Percentiles rank a stretch among this genome's conserved stretches.
These are phyloP conservation scores for Cantharis rufa DNA, from an alignment of 2,888 invertebrate species.

Conservation along the genomic window DNA sequence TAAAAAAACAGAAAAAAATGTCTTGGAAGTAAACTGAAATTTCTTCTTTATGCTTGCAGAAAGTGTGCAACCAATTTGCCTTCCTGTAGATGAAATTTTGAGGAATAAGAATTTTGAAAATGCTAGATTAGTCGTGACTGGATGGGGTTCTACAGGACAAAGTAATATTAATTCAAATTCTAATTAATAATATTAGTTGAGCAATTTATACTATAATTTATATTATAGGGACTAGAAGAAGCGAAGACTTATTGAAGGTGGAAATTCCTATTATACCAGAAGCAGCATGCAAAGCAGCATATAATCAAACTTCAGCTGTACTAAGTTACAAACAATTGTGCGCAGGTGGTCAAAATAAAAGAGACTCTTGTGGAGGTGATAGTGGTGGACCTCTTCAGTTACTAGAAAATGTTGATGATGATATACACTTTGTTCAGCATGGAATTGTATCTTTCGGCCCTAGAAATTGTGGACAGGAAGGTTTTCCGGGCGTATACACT, in stretches of 20 bases:
- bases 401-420: too few species aligned
- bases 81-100: conserved; percentile 50
- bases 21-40: neutral
- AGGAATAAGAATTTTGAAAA: conserved; percentile 54
- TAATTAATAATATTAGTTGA: too few species aligned
- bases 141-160: conserved; percentile 73
- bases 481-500: conserved; percentile 71
- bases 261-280: conserved; percentile 51
- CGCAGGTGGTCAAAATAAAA: conserved; percentile 55
- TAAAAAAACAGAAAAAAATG: too few species aligned
- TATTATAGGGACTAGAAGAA: conserved; percentile 40
- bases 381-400: too few species aligned
- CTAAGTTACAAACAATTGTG: conserved; percentile 61
- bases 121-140: conserved; percentile 66
- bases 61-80: conserved; percentile 56
- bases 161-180: conserved; percentile 50
- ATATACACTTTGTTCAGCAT: conserved; percentile 55
- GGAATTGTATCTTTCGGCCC: conserved; percentile 59
- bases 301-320: conserved; percentile 59
- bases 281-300: conserved; percentile 54
- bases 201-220: neutral
- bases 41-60: conserved; percentile 40
- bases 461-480: conserved; percentile 52
- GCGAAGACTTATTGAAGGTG: conserved; percentile 54
- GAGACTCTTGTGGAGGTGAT: too few species aligned